phyloP scores from a whole-genome alignment of 2,797 vertebrate species.

The Halcyon leucocephala region DNA sequence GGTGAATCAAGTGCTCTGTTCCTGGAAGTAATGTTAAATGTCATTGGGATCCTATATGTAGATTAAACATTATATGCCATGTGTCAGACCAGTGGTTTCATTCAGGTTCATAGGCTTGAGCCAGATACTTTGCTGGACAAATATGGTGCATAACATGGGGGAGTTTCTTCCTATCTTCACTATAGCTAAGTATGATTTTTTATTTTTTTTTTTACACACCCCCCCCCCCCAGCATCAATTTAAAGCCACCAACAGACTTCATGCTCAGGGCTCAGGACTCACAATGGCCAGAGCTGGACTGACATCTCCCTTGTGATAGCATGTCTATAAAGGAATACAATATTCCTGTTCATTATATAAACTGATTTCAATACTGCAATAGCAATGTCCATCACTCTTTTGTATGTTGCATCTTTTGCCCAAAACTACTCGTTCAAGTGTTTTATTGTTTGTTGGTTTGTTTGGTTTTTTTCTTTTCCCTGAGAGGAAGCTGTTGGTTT shows the following conservation, averaged over 20 bases:
- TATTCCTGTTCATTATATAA: background rate
- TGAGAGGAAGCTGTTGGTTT: background rate
- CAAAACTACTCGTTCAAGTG: background rate
- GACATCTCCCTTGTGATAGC: background rate
- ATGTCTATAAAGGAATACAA: background rate
- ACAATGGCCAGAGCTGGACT: background rate
- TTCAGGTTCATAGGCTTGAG: background rate
- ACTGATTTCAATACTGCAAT: background rate
- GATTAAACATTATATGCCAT: background rate
- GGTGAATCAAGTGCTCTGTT: background rate
- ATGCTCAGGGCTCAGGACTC: background rate
- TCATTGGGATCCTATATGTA: background rate
- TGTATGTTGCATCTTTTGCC: background rate
- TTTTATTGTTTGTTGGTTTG: background rate
- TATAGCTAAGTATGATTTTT: rapidly evolving
- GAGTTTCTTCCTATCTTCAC: background rate
- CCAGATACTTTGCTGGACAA: background rate
- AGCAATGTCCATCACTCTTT: background rate
- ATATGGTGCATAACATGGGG: background rate
- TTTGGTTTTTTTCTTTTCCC: no score
- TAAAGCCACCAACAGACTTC: background rate
- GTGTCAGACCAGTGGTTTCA: background rate
- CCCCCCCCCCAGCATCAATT: background rate
- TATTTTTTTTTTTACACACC: background rate
- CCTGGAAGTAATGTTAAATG: background rate